Base-by-base conservation (phyloP, 2,113 vertebrate species). In the Caretta caretta region DNA sequence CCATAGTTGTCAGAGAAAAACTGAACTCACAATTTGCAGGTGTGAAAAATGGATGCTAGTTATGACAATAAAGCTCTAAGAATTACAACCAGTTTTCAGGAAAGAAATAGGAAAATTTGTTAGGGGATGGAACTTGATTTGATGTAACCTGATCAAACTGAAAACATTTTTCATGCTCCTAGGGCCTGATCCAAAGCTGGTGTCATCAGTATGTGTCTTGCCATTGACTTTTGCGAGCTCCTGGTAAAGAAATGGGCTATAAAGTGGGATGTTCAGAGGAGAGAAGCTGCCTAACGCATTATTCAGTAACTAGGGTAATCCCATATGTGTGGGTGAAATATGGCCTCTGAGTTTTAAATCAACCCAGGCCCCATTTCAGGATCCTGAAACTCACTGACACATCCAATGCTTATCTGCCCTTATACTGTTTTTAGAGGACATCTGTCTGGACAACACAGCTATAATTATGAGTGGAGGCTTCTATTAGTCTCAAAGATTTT, bases 401-500 rank as follows among this genome's bases (percentile, higher is more conserved):
- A 7, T 57, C 2, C 0, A 16, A 56, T 14, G 25, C 22, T 19
- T 24, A 19, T 13, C 8, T 9, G 42, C 11, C n/a, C 46, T 80
- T 69, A 35, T 78, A 56, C 2, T 72, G 17, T 13, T 69, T n/a
- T 12, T 25, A 69, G 3, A 50, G 83, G n/a, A 51, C 35, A 31
- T 25, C 31, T 82, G 14, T 19, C 54, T n/a, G n/a, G 54, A 16
- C 25, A 19, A 16, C 25, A 29, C 3, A 12, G 10, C 48, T 59
- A 80, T 53, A 9, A 2, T 48, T 75, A 65, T 38, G n/a, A 17
- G 42, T n/a, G 9, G 31, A 56, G 16, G 80, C 42, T 78, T 42
- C 42, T 46, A 25, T 27, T 76, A 27, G 35, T 2, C 31, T 13
- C 0, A 35, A 25, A 1, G 1, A 3, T 80, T 75, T 80, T 31